These are phyloP conservation scores for Diorhabda elongata DNA, from an alignment of 1,140 invertebrate species.

Conservation along the genomic window DNA sequence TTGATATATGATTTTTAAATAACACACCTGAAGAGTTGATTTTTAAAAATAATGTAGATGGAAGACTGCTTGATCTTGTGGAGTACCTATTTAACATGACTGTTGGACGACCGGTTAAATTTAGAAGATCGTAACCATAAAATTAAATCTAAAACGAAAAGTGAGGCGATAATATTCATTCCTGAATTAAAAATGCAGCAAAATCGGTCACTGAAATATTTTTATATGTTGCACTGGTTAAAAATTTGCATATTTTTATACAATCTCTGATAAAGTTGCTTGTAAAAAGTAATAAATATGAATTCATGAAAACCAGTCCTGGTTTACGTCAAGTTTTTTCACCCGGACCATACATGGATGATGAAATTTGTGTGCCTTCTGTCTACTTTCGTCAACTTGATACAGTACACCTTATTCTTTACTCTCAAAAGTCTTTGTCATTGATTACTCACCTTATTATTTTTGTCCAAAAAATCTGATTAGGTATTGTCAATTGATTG, in stretches of 20 bases:
- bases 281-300: slow-evolving; percentile 18
- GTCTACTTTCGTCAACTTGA: slow-evolving; percentile 2
- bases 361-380: slow-evolving; percentile 9
- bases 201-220: slow-evolving; percentile 16
- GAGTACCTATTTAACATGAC: neutral
- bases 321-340: slow-evolving; percentile 14
- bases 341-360: neutral
- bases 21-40: neutral
- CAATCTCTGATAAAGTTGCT: slow-evolving; percentile 15
- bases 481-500: too few species aligned
- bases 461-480: too few species aligned
- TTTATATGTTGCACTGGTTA: slow-evolving; percentile 16
- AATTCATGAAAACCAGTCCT: slow-evolving; percentile 14
- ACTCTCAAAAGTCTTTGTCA: neutral
- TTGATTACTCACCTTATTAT: neutral
- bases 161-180: slow-evolving; percentile 7
- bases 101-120: neutral
- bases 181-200: slow-evolving; percentile 15
- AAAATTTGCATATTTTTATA: slow-evolving; percentile 15
- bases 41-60: neutral
- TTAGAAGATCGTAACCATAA: slow-evolving; percentile 3
- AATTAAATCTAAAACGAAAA: slow-evolving; percentile 16
- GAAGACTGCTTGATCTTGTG: neutral
- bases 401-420: neutral
- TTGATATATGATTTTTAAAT: too few species aligned